These are phyloP conservation scores for Thunnus maccoyii DNA, from an alignment of 2,113 vertebrate genomes.

Conservation along the genomic window DNA sequence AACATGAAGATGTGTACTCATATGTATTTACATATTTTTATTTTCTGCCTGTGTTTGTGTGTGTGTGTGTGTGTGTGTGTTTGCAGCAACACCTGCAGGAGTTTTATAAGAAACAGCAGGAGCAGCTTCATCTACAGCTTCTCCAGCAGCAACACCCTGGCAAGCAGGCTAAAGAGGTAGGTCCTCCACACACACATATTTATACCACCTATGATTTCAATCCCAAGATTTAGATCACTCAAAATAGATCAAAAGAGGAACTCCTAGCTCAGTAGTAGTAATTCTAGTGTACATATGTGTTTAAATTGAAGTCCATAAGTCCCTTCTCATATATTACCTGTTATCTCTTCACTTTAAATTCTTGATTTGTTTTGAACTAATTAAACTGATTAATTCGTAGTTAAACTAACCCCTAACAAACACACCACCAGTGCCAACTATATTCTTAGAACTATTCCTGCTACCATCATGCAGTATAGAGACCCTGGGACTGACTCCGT, in stretches of 20 bases:
- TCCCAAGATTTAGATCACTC: not conserved
- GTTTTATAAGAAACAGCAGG: slow-evolving; percentile 99
- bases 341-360: not conserved
- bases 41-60: slow-evolving; percentile 39
- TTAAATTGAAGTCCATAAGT: not conserved
- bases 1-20: not conserved
- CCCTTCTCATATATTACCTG: no score
- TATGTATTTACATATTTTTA: not conserved
- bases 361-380: not conserved
- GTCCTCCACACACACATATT: not conserved
- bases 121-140: slow-evolving; percentile 99
- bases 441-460: not conserved
- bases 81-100: slow-evolving; percentile 99
- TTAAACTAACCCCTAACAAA: not conserved
- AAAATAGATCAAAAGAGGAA: not conserved
- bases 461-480: not conserved
- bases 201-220: not conserved
- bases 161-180: slow-evolving; percentile 98
- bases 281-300: not conserved
- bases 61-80: slow-evolving; percentile 70
- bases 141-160: slow-evolving; percentile 97
- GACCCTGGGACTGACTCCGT: not conserved
- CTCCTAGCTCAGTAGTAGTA: not conserved
- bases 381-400: slow-evolving; percentile 2
- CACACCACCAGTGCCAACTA: not conserved